Base-by-base conservation (phyloP, 2,888 invertebrate species). In the Noctua comes region DNA sequence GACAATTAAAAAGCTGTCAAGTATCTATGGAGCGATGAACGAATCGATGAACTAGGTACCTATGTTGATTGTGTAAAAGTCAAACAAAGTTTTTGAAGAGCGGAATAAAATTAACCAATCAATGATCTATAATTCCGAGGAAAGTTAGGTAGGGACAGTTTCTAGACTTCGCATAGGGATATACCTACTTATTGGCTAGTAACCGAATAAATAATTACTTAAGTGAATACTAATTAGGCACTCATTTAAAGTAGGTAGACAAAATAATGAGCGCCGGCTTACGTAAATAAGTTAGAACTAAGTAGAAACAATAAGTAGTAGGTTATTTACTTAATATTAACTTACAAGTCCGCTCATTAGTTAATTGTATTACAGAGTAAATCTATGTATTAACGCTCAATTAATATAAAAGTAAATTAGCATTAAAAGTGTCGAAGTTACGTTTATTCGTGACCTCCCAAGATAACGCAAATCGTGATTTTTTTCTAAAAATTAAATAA, bases 1-100 rank as follows among this genome's bases (percentile, higher is more conserved):
- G 77, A 76, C 59, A 75, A 86, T 65, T 80, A 80, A 77, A 87
- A 77, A 69, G 68, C 75, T 65, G 68, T 65, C 64, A 51, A 46
- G 51, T 46, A 40, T 51, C n/a, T 80, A 59, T 36, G 7, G 31
- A 74, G 10, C 46, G 31, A 74, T 16, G 31, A 68, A 77, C n/a
- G n/a, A 68, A 77, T 59, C 27, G 51, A 40, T 13, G 40, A 68
- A 62, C 51, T 51, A 51, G 0, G 0, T 68, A 31, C 7, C 16
- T 18, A 40, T 40, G 36, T 36, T 5, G 18, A 46, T 13, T 24
- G 7, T 43, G 46, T 1, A 1, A 24, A 18, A 68, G 31, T 40
- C 54, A 27, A 40, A 21, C 43, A 40, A 46, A 16, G 27, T 54
- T 71, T 72, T 27, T 40, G 40, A 66, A 43, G 43, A 43, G n/a